Evolutionary conservation across 1,140 invertebrate species (phyloP).

Genomic region (Bombus pyrosoma): DNA sequence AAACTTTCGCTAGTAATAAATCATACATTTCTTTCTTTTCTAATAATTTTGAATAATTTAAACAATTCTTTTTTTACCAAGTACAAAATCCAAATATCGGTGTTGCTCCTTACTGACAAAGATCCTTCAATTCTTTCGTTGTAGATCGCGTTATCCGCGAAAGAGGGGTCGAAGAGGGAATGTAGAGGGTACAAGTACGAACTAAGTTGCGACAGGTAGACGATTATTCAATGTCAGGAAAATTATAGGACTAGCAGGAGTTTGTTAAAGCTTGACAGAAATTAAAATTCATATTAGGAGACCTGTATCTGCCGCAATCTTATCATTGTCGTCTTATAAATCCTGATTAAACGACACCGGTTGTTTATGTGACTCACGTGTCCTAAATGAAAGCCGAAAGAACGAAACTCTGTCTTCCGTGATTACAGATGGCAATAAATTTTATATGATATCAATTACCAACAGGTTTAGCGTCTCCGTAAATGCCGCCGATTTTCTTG

Average conservation of each 20-base stretch:
- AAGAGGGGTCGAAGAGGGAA: background rate
- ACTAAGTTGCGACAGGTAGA: conserved; percentile 66
- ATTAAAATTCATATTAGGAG: conserved; percentile 65
- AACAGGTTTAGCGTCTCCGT: background rate
- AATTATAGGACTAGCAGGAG: conserved; percentile 61
- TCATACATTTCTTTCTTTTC: too few species aligned
- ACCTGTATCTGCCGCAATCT: conserved; percentile 41
- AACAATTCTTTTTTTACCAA: background rate
- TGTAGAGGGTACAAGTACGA: conserved; percentile 30
- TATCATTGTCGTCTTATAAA: conserved; percentile 60
- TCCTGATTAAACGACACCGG: conserved; percentile 36
- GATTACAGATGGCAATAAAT: conserved; percentile 7
- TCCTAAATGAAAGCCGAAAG: background rate
- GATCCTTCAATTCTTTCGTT: conserved; percentile 35
- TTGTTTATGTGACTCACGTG: conserved; percentile 45
- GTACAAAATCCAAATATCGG: background rate
- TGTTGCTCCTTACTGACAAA: background rate
- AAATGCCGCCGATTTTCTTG: conserved; percentile 5
- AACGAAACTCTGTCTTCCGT: conserved; percentile 21
- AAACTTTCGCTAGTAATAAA: too few species aligned
- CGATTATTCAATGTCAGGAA: conserved; percentile 66
- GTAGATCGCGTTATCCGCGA: conserved; percentile 15
- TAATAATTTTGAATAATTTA: background rate
- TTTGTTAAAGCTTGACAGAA: conserved; percentile 65
- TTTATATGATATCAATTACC: conserved; percentile 27